Percentiles rank a stretch among this genome's conserved stretches.
Conservation (phyloP, 2,797 vertebrate species). For the Anguilla obscura region DNA sequence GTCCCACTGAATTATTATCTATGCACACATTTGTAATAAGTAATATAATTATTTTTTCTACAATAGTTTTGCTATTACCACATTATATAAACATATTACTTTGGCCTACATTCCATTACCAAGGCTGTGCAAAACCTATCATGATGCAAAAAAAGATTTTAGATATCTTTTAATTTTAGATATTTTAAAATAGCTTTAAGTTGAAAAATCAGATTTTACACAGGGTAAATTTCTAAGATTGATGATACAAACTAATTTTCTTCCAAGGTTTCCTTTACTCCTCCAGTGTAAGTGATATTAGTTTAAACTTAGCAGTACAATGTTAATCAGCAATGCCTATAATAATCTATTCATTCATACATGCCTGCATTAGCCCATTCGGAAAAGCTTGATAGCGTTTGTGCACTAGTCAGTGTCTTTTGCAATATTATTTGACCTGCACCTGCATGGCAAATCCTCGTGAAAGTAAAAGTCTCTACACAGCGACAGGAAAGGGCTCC, state of each 20-base stretch:
- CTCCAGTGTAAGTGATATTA: constrained; percentile 18
- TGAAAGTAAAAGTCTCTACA: constrained; percentile 11
- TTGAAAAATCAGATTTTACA: constrained; percentile 20
- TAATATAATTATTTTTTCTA: constrained; percentile 50
- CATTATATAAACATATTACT: constrained; percentile 40
- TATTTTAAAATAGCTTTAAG: constrained; percentile 18
- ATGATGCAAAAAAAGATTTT: constrained; percentile 27
- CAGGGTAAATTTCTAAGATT: constrained; percentile 28
- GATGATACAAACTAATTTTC: constrained; percentile 31
- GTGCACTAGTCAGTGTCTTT: constrained; percentile 27
- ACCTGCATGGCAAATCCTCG: not conserved
- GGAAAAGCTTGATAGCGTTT: not conserved
- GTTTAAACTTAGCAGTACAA: constrained; percentile 9
- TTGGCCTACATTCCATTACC: not conserved
- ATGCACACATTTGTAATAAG: constrained; percentile 39
- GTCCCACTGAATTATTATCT: constrained; percentile 39
- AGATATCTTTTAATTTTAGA: not conserved
- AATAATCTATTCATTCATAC: not conserved
- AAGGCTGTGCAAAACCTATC: constrained; percentile 26
- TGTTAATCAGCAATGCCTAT: not conserved
- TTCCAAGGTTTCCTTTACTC: constrained; percentile 24
- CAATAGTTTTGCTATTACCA: constrained; percentile 51
- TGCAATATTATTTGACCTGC: constrained; percentile 33
- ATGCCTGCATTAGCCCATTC: constrained; percentile 30
- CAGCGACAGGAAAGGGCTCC: constrained; percentile 22